Percentiles rank a stretch among this genome's conserved stretches.
Evolutionary conservation across 2,888 invertebrate species (phyloP).

Genomic region (Harmothoe impar): DNA sequence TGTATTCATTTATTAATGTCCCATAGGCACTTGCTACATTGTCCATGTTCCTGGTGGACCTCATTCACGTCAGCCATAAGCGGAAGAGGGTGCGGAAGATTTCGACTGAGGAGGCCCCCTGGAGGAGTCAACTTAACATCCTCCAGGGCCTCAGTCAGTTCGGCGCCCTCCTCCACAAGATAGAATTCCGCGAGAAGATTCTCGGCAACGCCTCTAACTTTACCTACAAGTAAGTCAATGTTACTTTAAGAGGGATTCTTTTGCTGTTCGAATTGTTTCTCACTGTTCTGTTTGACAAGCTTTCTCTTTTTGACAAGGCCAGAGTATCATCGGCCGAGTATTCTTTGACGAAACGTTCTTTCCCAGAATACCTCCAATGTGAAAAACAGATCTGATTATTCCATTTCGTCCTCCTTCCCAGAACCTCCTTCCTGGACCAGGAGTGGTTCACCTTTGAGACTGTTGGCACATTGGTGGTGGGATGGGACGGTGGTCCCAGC

Average conservation of each 20-base stretch:
- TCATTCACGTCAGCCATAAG: conserved; percentile 73
- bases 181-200: conserved; percentile 79
- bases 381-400: background rate
- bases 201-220: conserved; percentile 73
- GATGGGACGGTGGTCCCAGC: conserved; percentile 79
- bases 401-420: conserved; percentile 66
- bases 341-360: no score
- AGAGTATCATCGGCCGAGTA: no score
- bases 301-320: no score
- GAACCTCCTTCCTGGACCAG: conserved; percentile 81
- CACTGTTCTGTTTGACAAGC: no score
- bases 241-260: background rate
- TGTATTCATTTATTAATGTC: background rate
- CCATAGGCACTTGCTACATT: conserved; percentile 79
- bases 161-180: conserved; percentile 78
- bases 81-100: conserved; percentile 77
- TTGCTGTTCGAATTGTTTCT: no score
- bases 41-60: conserved; percentile 76
- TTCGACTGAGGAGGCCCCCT: conserved; percentile 79
- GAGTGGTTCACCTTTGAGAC: conserved; percentile 83
- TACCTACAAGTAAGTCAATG: conserved; percentile 74
- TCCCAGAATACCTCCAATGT: no score
- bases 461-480: conserved; percentile 80
- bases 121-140: conserved; percentile 80
- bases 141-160: conserved; percentile 80